Base-by-base conservation (phyloP, 2,888 invertebrate genomes). In the Pheosia tremula region DNA sequence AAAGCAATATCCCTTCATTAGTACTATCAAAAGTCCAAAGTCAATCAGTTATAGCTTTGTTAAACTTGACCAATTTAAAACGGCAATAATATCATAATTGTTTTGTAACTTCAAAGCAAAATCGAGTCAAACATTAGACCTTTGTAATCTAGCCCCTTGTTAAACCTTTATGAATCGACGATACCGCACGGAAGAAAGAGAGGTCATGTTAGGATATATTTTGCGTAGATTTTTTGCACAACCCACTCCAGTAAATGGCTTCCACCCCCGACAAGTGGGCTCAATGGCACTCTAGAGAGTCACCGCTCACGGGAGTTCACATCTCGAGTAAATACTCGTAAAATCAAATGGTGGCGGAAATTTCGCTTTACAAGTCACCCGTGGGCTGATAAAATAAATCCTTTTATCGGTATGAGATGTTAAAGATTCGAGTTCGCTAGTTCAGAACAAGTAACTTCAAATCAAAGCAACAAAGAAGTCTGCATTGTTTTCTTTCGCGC, bases 211-310 rank as follows among this genome's bases (percentile, higher is more conserved):
- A 24, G 54, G 53, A 52, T 64, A 64, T 56, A 56, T 57, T 62
- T 57, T 49, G 10, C 56, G 63, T 52, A 57, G 59, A 62, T 37
- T 63, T 65, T 73, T 69, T 75, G 63, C 63, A 66, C 64, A 68
- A 60, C 63, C 45, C 56, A 65, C 71, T 77, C 64, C 56, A 61
- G 66, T 63, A 67, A 73, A 70, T 60, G 63, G 67, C 75, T 66
- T 52, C 54, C 53, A 66, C 68, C 57, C 53, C 59, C 59, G 58
- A 58, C 56, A 59, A 67, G 67, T 58, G 68, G 59, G 39, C 61
- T 55, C 62, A 67, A 77, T 69, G 53, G 69, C 57, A 47, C 77
- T 74, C 75, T 11, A 36, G 77, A 73, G 75, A 72, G 56, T 55
- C 60, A 60, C 66, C 63, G 57, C 62, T 71, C 56, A 55, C 63